phyloP scores from a whole-genome alignment of 2,888 invertebrate species.

The Apamea anceps region DNA sequence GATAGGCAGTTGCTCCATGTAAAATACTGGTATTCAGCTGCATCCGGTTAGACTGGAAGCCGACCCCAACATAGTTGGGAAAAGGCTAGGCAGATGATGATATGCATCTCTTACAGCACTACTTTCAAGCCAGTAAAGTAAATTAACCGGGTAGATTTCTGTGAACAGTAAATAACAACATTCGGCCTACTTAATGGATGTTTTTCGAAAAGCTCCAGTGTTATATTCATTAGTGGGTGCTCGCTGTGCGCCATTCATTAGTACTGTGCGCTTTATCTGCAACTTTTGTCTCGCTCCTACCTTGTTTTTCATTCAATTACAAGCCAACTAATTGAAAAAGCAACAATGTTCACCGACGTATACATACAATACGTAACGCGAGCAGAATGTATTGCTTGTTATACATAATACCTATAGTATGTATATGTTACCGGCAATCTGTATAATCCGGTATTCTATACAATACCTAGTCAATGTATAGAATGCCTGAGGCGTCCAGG shows the following conservation, averaged over 20 bases:
- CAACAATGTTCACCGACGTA: conserved; percentile 21
- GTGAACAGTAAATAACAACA: conserved; percentile 72
- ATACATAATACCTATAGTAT: not conserved
- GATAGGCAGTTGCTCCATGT: too few species aligned
- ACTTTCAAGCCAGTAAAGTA: conserved; percentile 18
- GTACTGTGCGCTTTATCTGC: conserved; percentile 77
- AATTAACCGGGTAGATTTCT: conserved; percentile 44
- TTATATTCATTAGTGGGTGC: conserved; percentile 84
- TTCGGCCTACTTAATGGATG: conserved; percentile 77
- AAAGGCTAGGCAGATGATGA: too few species aligned
- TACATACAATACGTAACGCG: not conserved
- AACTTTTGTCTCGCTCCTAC: conserved; percentile 74
- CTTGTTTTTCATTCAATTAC: conserved; percentile 82
- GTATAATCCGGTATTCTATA: too few species aligned
- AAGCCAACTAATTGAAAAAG: conserved; percentile 77
- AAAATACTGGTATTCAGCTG: too few species aligned
- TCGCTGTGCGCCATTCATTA: conserved; percentile 81
- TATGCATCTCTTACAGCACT: not conserved
- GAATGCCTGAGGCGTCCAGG: too few species aligned
- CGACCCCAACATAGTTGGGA: too few species aligned
- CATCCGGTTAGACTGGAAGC: too few species aligned
- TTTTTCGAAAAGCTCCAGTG: conserved; percentile 79
- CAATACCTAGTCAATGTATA: too few species aligned
- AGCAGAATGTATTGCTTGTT: not conserved
- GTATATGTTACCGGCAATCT: too few species aligned